phyloP scores from a whole-genome alignment of 2,797 vertebrate genomes.

The Poecile montanus region DNA sequence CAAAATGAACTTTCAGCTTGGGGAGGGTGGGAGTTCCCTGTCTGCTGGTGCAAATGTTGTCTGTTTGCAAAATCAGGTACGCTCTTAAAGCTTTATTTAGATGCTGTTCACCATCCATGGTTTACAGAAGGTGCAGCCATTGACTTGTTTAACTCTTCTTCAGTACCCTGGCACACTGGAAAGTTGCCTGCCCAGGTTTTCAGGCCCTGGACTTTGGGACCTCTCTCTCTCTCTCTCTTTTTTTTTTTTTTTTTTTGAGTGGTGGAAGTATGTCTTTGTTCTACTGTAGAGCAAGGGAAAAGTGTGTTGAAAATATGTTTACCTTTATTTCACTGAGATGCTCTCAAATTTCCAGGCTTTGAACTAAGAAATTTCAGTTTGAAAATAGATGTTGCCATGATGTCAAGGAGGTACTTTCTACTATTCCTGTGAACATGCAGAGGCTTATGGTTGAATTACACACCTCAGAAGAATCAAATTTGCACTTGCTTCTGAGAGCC shows the following conservation, averaged over 20 bases:
- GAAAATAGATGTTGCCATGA: background rate
- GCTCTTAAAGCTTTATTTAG: background rate
- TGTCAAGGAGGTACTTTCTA: background rate
- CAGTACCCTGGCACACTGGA: background rate
- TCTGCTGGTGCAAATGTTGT: background rate
- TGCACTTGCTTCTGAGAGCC: slow-evolving; percentile 15
- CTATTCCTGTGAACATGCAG: background rate
- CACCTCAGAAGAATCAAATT: slow-evolving; percentile 43
- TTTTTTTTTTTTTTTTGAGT: no score
- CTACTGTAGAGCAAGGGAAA: background rate
- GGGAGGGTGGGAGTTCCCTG: accelerated
- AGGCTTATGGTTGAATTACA: background rate
- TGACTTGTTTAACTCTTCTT: background rate
- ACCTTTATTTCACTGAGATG: background rate
- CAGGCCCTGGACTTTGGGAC: background rate
- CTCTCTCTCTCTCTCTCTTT: background rate
- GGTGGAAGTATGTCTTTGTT: background rate
- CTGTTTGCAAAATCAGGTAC: background rate
- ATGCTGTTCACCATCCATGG: background rate
- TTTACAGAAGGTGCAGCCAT: background rate
- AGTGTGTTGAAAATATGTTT: background rate
- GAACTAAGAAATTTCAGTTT: background rate
- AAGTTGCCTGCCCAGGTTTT: background rate
- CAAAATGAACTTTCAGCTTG: background rate
- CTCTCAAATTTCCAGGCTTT: background rate